These are phyloP conservation scores for Steinernema hermaphroditum DNA, from an alignment of 2,888 invertebrate genomes.

Conservation along the genomic window DNA sequence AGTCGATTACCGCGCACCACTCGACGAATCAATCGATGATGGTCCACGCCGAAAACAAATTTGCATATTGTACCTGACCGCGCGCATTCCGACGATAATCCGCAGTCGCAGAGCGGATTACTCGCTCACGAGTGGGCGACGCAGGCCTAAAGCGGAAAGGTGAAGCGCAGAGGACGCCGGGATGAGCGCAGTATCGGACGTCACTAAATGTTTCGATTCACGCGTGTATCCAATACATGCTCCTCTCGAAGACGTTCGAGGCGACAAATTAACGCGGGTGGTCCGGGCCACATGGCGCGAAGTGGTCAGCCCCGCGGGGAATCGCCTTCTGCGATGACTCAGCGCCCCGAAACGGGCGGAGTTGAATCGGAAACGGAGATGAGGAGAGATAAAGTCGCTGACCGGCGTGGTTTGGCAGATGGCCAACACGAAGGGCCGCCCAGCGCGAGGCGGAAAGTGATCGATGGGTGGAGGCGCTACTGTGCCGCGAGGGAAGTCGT, in stretches of 20 bases:
- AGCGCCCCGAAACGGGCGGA: neutral
- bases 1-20: neutral
- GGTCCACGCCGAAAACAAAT: neutral
- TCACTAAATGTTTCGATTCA: constrained; percentile 23
- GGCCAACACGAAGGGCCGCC: constrained; percentile 24
- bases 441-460: constrained; percentile 18
- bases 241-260: constrained; percentile 18
- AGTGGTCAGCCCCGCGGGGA: neutral
- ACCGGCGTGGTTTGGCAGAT: constrained; percentile 13
- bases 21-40: constrained; percentile 10
- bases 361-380: neutral
- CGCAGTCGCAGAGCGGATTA: constrained; percentile 1
- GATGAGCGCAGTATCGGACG: constrained; percentile 15
- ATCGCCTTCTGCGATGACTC: too few species aligned
- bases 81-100: constrained; percentile 20
- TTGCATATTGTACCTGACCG: constrained; percentile 26
- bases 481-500: constrained; percentile 20
- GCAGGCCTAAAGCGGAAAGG: neutral
- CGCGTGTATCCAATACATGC: constrained; percentile 27
- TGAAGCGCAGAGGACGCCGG: neutral
- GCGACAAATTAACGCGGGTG: constrained; percentile 30
- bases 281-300: constrained; percentile 28
- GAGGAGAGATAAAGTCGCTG: neutral
- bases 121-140: neutral
- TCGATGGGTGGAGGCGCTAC: constrained; percentile 20